These are phyloP conservation scores for Brenthis daphne DNA, from an alignment of 2,888 invertebrate genomes.

Conservation along the genomic window DNA sequence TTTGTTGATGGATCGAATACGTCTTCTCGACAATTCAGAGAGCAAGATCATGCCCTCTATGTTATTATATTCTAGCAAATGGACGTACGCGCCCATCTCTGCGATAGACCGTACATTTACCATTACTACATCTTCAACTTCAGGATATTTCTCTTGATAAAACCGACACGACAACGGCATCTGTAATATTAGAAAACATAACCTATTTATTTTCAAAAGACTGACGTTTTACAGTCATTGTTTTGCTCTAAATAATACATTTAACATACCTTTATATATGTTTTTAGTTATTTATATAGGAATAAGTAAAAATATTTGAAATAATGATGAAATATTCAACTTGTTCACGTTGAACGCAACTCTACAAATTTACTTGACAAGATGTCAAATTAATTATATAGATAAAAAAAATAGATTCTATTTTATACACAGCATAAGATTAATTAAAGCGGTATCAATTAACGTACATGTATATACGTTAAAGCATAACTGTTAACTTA, in stretches of 20 bases:
- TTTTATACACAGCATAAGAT: background rate
- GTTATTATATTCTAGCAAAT: constrained; percentile 98
- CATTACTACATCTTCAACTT: constrained; percentile 99
- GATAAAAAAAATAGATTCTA: background rate
- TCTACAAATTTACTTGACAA: constrained; percentile 20
- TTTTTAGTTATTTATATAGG: constrained; percentile 18
- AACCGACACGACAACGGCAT: constrained; percentile 97
- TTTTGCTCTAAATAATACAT: background rate
- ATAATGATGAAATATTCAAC: constrained; percentile 66
- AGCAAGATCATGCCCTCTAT: constrained; percentile 99
- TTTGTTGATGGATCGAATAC: constrained; percentile 99
- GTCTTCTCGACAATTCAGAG: constrained; percentile 97
- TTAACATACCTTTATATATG: constrained; percentile 30
- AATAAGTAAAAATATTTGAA: constrained; percentile 29
- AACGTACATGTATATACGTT: too few species aligned
- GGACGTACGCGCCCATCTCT: constrained; percentile 99
- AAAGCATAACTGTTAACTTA: too few species aligned
- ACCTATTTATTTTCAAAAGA: constrained; percentile 54
- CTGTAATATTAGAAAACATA: constrained; percentile 66
- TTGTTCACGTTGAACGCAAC: constrained; percentile 72
- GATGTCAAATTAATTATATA: constrained; percentile 8
- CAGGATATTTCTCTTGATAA: constrained; percentile 98
- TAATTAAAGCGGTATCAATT: too few species aligned
- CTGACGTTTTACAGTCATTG: background rate
- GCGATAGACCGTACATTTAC: constrained; percentile 99